phyloP scores from a whole-genome alignment of 2,888 invertebrate species.

The Coronaproctus castanopsis region DNA sequence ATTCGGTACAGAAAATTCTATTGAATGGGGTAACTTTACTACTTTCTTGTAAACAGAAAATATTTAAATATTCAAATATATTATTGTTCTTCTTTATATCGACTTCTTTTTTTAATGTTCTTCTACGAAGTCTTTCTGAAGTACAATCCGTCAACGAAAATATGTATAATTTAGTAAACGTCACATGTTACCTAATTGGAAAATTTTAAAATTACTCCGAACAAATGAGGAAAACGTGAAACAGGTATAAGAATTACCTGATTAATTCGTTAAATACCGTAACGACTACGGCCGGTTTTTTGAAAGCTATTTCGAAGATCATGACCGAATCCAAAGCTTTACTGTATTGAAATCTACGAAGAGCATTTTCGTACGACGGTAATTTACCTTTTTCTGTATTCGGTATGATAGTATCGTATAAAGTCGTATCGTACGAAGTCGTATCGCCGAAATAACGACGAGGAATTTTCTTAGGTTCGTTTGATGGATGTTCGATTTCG shows the following conservation, averaged over 20 bases:
- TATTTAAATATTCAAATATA: too few species aligned
- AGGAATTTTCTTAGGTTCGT: slow-evolving; percentile 25
- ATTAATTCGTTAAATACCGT: slow-evolving; percentile 68
- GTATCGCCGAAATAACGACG: slow-evolving; percentile 26
- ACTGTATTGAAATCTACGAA: slow-evolving; percentile 61
- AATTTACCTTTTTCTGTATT: slow-evolving; percentile 28
- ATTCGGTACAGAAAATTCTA: too few species aligned
- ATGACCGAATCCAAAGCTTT: slow-evolving; percentile 58
- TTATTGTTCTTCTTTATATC: too few species aligned
- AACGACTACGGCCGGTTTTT: slow-evolving; percentile 54
- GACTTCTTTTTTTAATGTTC: too few species aligned
- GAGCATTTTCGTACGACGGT: slow-evolving; percentile 43
- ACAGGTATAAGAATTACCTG: slow-evolving; percentile 24
- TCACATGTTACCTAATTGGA: too few species aligned
- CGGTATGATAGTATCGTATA: slow-evolving; percentile 34
- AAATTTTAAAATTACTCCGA: neutral
- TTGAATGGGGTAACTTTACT: too few species aligned
- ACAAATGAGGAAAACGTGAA: neutral
- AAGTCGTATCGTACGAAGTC: slow-evolving; percentile 16
- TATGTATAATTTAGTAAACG: too few species aligned
- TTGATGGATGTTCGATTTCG: slow-evolving; percentile 27
- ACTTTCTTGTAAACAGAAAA: too few species aligned
- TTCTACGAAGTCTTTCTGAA: too few species aligned
- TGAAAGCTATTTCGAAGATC: slow-evolving; percentile 34
- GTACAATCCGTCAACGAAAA: too few species aligned